Conservation (phyloP, 2,113 vertebrate species). For the Lamprotornis superbus region DNA sequence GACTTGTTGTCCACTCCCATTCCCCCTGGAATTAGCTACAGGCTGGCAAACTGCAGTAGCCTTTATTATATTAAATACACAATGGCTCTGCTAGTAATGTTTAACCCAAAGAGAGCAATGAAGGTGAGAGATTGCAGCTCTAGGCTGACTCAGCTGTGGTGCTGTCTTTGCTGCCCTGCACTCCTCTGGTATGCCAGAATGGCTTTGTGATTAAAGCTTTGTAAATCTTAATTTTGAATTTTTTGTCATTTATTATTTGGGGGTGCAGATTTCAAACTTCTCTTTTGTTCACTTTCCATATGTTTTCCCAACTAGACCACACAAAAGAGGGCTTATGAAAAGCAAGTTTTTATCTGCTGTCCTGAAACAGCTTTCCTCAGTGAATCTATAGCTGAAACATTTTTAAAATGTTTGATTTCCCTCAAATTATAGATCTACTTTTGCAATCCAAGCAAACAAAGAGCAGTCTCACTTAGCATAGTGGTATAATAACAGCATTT, state of each 20-base stretch:
- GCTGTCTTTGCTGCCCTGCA: background rate
- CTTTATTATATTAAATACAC: constrained; percentile 9
- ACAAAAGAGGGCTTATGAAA: constrained; percentile 11
- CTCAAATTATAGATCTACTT: constrained; percentile 21
- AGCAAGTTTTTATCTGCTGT: background rate
- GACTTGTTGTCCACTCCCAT: constrained; percentile 59
- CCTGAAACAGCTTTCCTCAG: background rate
- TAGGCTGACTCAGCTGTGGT: background rate
- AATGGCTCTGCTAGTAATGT: background rate
- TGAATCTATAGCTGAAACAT: background rate
- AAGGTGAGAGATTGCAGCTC: background rate
- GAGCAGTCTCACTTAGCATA: background rate
- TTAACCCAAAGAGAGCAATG: background rate
- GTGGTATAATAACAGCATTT: constrained; percentile 37
- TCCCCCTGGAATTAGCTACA: constrained; percentile 27
- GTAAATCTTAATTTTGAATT: background rate
- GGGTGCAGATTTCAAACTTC: background rate
- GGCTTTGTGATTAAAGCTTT: background rate
- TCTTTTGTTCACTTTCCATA: background rate
- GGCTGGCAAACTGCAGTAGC: constrained; percentile 11
- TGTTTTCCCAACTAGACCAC: background rate
- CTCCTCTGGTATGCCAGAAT: background rate
- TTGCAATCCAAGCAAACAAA: background rate
- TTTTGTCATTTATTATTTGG: background rate
- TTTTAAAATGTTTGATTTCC: constrained; percentile 15